Percentiles rank a stretch among this genome's conserved stretches.
phyloP scores from a whole-genome alignment of 2,113 vertebrate genomes.

The Gulo gulo region DNA sequence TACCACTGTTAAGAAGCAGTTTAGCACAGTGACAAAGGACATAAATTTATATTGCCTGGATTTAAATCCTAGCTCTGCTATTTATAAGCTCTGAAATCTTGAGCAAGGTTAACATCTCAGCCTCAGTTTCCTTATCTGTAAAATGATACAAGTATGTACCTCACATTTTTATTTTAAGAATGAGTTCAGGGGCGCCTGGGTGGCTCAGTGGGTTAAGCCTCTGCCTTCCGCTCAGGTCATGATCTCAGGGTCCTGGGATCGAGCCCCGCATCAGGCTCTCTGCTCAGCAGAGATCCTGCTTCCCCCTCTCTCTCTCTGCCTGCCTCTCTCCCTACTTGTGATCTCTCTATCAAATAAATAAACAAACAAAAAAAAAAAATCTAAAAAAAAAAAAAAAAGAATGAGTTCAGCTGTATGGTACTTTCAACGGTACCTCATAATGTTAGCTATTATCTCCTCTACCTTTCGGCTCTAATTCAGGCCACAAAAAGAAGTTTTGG shows the following conservation, averaged over 20 bases:
- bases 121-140: background rate
- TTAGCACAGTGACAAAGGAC: background rate
- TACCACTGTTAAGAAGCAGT: background rate
- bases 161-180: background rate
- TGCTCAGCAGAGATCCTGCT: too few relatives aligned
- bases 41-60: background rate
- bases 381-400: too few relatives aligned
- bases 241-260: too few relatives aligned
- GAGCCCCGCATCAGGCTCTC: too few relatives aligned
- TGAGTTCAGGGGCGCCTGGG: background rate
- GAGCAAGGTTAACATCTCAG: background rate
- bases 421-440: background rate
- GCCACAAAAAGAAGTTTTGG: background rate
- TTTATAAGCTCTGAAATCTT: background rate
- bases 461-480: background rate
- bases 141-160: background rate
- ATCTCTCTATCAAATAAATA: too few relatives aligned
- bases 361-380: too few relatives aligned
- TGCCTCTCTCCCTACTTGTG: too few relatives aligned
- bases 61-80: background rate
- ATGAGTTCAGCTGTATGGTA: background rate
- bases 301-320: too few relatives aligned
- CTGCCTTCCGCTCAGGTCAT: too few relatives aligned
- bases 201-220: too few relatives aligned
- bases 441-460: background rate